These are phyloP conservation scores for Steinernema scapterisci DNA, from an alignment of 2,888 invertebrate genomes.

Conservation along the genomic window DNA sequence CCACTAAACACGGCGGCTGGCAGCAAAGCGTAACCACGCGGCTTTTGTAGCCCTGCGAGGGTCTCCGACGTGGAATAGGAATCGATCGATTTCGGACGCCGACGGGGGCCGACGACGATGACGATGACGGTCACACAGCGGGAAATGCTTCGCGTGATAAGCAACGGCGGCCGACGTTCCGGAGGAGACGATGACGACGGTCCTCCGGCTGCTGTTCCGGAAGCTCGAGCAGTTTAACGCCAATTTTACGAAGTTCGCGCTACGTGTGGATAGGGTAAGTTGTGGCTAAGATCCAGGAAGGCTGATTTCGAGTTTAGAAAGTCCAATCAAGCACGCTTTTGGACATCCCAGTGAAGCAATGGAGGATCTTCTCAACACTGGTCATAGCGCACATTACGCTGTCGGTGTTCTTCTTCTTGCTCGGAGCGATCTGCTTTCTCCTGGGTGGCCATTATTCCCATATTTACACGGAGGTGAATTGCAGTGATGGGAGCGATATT, in stretches of 20 bases:
- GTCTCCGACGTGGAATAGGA: not conserved
- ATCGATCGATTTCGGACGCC: conserved; percentile 22
- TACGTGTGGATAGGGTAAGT: conserved; percentile 6
- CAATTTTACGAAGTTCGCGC: not conserved
- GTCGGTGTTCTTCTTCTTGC: not conserved
- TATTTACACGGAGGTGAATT: conserved; percentile 41
- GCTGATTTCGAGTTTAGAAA: not conserved
- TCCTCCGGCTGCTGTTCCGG: not conserved
- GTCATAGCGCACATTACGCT: not conserved
- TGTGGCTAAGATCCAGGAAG: not conserved
- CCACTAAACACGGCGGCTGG: too few relatives aligned
- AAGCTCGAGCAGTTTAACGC: not conserved
- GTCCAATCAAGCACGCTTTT: conserved; percentile 15
- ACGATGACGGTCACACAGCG: too few relatives aligned
- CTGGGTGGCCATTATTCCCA: conserved; percentile 39
- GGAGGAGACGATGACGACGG: too few relatives aligned
- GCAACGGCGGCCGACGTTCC: not conserved
- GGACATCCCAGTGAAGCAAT: not conserved
- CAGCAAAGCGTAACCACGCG: too few relatives aligned
- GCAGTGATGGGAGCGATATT: conserved; percentile 41
- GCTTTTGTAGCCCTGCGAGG: too few relatives aligned
- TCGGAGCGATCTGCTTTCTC: conserved; percentile 40
- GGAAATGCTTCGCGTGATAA: not conserved
- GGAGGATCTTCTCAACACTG: not conserved
- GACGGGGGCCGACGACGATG: too few relatives aligned